Evolutionary conservation across 2,797 vertebrate genomes (phyloP), one percentile per base, ranked within the genome.

Genomic region (Poecilia gillii): DNA sequence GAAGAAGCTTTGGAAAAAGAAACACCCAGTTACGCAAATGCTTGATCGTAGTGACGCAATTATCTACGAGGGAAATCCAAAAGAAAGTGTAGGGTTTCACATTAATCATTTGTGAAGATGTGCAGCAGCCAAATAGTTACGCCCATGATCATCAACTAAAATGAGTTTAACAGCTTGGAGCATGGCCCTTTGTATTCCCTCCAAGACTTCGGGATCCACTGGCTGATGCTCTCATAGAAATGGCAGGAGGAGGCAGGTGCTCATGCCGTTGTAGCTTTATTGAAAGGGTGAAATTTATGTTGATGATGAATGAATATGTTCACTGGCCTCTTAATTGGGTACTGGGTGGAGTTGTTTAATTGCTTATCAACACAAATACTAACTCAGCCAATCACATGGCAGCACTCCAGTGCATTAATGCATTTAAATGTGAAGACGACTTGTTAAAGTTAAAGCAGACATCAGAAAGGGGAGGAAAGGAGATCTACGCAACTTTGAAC

Each of bases 191-290:
- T 43, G 66, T 76, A 16, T 85, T 59, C 72, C 74, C 75, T 82
- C 43, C 11, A 71, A 81, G 68, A 64, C 14, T 1, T 7, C 11
- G 16, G 51, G 68, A 74, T 74, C 79, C 8, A 36, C 43, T 51
- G 36, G 75, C 77, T 72, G 45, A 43, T 66, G 14, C 14, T 23
- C 4, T 66, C 49, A 57, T 23, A 7, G 51, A 45, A 41, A 28
- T 28, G n/a, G 11, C 59, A 39, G 74, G 59, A 28, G n/a, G 51
- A 76, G 85, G 76, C 83, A 91, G 87, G 89, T 92, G 87, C 84
- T 41, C 0, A 2, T 73, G n/a, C 73, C 73, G 62, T 83, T 46
- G 70, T 9, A 28, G 73, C 83, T 85, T 84, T 25, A 70, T 31
- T 20, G 39, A 28, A 73, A 72, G 53, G 36, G 23, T 70, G 43